These are phyloP conservation scores for Incurvaria masculella DNA, from an alignment of 2,888 invertebrate genomes.

Conservation along the genomic window DNA sequence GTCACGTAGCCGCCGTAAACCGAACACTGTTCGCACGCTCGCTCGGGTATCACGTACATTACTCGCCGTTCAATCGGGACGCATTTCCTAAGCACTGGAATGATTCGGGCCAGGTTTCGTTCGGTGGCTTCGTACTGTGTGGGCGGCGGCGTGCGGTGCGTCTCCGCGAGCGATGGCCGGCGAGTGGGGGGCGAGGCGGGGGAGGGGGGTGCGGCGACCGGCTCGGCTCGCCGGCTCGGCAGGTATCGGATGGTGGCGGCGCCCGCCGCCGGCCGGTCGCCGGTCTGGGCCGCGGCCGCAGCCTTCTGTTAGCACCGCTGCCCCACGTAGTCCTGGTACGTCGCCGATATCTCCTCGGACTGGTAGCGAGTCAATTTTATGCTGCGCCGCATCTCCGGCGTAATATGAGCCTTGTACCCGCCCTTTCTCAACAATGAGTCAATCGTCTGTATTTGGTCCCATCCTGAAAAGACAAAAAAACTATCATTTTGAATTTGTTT, in stretches of 20 bases:
- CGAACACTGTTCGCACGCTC: not conserved
- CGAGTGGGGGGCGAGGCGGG: too few species aligned
- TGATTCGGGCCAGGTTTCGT: not conserved
- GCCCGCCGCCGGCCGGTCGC: not conserved
- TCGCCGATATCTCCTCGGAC: constrained; percentile 90
- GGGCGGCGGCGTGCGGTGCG: not conserved
- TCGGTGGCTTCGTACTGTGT: not conserved
- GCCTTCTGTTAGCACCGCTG: constrained; percentile 72
- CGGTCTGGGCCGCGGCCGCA: constrained; percentile 39
- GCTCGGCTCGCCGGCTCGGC: too few species aligned
- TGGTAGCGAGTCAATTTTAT: constrained; percentile 96
- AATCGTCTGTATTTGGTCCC: constrained; percentile 98
- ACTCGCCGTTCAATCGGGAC: not conserved
- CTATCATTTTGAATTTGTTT: not conserved
- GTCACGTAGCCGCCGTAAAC: not conserved
- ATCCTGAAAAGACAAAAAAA: constrained; percentile 62
- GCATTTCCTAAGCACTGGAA: not conserved
- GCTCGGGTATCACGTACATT: not conserved
- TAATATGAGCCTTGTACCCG: constrained; percentile 89
- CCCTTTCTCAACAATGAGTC: constrained; percentile 97
- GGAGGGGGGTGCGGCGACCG: too few species aligned
- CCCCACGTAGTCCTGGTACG: constrained; percentile 79
- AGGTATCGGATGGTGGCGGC: too few species aligned
- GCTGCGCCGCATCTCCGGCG: constrained; percentile 81
- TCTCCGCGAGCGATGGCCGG: too few species aligned